Percentiles rank a stretch among this genome's conserved stretches.
These are phyloP conservation scores for Aethes cnicana DNA, from an alignment of 2,888 invertebrate genomes.

Conservation along the genomic window DNA sequence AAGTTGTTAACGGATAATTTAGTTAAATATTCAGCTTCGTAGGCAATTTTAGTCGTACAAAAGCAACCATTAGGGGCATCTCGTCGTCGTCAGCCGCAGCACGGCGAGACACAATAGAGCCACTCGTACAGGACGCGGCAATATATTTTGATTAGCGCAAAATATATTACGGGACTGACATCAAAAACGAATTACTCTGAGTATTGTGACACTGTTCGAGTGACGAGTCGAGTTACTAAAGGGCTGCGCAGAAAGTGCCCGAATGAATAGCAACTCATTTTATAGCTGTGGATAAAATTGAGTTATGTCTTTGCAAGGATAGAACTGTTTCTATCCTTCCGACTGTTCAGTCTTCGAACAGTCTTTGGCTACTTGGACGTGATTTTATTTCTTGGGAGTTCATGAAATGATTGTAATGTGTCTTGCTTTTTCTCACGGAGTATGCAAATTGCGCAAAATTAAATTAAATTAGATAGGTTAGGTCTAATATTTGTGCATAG, in stretches of 20 bases:
- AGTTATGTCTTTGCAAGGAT: conserved; percentile 21
- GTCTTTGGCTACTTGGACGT: neutral
- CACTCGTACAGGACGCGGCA: conserved; percentile 47
- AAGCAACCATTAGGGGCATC: conserved; percentile 23
- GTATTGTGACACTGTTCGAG: conserved; percentile 56
- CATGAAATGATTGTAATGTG: neutral
- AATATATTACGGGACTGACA: conserved; percentile 58
- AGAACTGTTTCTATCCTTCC: conserved; percentile 10
- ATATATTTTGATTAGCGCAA: conserved; percentile 64
- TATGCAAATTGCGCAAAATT: too few relatives aligned
- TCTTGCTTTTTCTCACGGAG: too few relatives aligned
- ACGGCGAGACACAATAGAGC: conserved; percentile 40
- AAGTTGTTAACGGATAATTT: conserved; percentile 22
- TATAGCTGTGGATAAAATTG: conserved; percentile 24
- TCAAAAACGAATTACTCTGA: conserved; percentile 64
- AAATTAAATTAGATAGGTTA: too few relatives aligned
- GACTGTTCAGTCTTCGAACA: neutral
- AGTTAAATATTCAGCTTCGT: conserved; percentile 26
- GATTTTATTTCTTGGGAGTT: neutral
- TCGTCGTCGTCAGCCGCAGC: conserved; percentile 25
- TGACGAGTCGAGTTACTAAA: conserved; percentile 45
- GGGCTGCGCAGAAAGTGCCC: conserved; percentile 40
- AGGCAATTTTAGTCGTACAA: conserved; percentile 27
- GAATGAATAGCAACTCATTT: conserved; percentile 37
- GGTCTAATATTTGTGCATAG: too few relatives aligned